Conservation (phyloP, 2,888 invertebrate species). For the Toxonevra muliebris region DNA sequence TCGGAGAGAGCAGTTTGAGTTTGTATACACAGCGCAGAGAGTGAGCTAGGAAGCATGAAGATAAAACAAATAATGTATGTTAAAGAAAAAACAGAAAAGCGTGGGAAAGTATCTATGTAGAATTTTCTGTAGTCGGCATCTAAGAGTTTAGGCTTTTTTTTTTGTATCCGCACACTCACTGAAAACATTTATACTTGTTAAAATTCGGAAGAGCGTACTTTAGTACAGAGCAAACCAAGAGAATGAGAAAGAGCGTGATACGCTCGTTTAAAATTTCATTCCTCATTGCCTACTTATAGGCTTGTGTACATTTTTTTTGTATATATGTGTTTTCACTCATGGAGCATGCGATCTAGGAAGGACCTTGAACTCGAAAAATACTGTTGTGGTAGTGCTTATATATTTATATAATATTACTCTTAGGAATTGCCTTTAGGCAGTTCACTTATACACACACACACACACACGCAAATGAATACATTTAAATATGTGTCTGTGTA, state of each 20-base stretch:
- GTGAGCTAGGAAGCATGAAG: neutral
- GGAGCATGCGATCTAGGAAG: conserved; percentile 61
- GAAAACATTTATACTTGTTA: neutral
- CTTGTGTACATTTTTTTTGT: conserved; percentile 27
- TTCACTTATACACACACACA: no score
- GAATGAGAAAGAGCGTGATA: no score
- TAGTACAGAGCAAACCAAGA: neutral
- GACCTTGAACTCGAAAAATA: conserved; percentile 61
- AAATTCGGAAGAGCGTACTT: conserved; percentile 18
- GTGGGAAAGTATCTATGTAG: neutral
- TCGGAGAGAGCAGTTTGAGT: neutral
- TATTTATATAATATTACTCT: conserved; percentile 11
- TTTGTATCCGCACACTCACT: no score
- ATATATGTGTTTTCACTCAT: conserved; percentile 16
- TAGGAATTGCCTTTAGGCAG: conserved; percentile 19
- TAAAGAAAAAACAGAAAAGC: conserved; percentile 13
- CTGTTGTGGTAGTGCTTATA: conserved; percentile 20
- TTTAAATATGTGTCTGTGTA: conserved; percentile 12
- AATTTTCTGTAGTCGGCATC: neutral
- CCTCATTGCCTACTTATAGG: conserved; percentile 52
- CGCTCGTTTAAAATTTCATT: no score
- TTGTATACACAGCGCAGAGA: no score
- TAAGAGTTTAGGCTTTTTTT: neutral
- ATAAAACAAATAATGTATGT: conserved; percentile 30
- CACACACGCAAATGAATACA: neutral